Percentiles rank a stretch among this genome's conserved stretches.
These are phyloP conservation scores for Drosophila planitibia DNA, from an alignment of 2,888 invertebrate genomes.

Conservation along the genomic window DNA sequence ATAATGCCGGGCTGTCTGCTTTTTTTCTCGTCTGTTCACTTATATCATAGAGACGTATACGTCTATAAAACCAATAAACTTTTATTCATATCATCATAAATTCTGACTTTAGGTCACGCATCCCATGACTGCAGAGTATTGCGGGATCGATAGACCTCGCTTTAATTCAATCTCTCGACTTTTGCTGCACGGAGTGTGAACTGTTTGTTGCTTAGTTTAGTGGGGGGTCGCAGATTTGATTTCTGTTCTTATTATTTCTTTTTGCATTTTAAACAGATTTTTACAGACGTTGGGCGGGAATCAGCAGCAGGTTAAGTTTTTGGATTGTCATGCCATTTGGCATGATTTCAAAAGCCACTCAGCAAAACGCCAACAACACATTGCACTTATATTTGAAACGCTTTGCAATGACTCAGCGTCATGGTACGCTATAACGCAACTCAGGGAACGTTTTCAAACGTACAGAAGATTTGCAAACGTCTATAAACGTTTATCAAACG, in stretches of 20 bases:
- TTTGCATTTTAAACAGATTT: conserved; percentile 37
- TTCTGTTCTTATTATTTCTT: conserved; percentile 32
- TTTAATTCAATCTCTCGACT: conserved; percentile 13
- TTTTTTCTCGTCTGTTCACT: background rate
- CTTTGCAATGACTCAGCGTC: conserved; percentile 35
- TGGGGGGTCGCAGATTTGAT: conserved; percentile 65
- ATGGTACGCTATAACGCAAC: conserved; percentile 18
- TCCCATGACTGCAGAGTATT: conserved; percentile 16
- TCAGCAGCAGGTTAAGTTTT: conserved; percentile 32
- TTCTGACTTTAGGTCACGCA: background rate
- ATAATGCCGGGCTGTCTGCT: background rate
- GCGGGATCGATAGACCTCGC: background rate
- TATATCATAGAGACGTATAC: background rate
- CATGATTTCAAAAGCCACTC: conserved; percentile 42
- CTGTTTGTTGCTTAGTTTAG: conserved; percentile 56
- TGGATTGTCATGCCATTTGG: conserved; percentile 43
- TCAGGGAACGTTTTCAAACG: conserved; percentile 16
- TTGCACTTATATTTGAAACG: conserved; percentile 40
- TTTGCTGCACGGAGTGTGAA: conserved; percentile 32
- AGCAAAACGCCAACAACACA: conserved; percentile 29
- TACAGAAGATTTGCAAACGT: background rate
- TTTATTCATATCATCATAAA: background rate
- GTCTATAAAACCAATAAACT: background rate
- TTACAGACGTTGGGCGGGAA: conserved; percentile 21
- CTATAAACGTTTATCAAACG: conserved; percentile 21